Evolutionary conservation across 2,888 invertebrate species (phyloP).

Genomic region (Trachelus iudaicus): DNA sequence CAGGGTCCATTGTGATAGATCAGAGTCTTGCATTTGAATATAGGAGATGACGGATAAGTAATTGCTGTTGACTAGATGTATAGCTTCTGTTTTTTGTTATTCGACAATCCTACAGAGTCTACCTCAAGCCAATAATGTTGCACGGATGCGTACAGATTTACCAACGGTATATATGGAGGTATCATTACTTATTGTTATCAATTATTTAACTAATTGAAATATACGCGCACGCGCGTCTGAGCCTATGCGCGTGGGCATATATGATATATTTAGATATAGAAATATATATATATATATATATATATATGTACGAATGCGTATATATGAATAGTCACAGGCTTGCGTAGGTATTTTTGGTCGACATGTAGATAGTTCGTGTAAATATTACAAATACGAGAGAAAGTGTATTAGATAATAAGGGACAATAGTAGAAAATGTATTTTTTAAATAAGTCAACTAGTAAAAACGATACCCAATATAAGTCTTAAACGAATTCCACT

Average conservation of each 20-base stretch:
- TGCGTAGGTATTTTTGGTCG: constrained; percentile 13
- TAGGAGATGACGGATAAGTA: constrained; percentile 10
- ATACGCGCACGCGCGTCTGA: constrained; percentile 1
- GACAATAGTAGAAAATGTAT: neutral
- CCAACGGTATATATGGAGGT: neutral
- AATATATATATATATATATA: constrained; percentile 13
- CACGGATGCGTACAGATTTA: constrained; percentile 2
- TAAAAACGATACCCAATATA: neutral
- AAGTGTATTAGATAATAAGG: neutral
- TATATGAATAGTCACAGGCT: constrained; percentile 22
- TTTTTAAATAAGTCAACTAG: neutral
- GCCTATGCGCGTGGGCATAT: neutral
- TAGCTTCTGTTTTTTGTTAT: constrained; percentile 42
- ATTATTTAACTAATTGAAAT: constrained; percentile 12
- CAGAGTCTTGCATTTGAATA: neutral
- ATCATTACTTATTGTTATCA: constrained; percentile 4
- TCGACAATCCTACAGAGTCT: constrained; percentile 52
- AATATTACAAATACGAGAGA: neutral
- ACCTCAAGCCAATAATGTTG: constrained; percentile 43
- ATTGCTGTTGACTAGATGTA: constrained; percentile 41
- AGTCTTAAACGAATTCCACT: neutral
- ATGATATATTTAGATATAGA: constrained; percentile 12
- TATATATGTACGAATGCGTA: constrained; percentile 10
- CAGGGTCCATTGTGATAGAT: neutral
- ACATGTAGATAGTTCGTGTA: neutral